Conservation (phyloP, 2,113 vertebrate genomes). For the Atrichornis clamosus region DNA sequence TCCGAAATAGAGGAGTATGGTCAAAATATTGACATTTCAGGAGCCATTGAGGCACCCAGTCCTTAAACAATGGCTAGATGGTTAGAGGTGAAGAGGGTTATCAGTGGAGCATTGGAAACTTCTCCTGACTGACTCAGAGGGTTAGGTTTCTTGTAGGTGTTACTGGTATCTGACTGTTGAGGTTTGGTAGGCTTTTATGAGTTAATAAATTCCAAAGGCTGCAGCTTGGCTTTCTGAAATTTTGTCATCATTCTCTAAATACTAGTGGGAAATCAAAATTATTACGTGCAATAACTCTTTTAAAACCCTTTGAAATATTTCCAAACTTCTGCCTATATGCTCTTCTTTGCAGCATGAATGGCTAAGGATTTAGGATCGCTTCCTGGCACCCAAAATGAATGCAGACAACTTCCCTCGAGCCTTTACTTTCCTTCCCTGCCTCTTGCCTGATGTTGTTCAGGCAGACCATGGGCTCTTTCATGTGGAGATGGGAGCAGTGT, state of each 20-base stretch:
- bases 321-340: not conserved
- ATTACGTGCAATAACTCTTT: slow-evolving; percentile 21
- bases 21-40: not conserved
- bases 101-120: not conserved
- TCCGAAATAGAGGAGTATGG: not conserved
- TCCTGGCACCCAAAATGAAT: not conserved
- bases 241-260: slow-evolving; percentile 43
- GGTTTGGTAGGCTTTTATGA: slow-evolving; percentile 17
- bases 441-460: not conserved
- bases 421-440: not conserved
- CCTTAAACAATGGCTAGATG: not conserved
- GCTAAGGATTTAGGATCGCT: not conserved
- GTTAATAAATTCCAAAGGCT: slow-evolving; percentile 33
- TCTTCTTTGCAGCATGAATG: not conserved
- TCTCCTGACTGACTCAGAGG: not conserved
- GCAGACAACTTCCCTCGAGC: not conserved
- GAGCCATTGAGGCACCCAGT: not conserved
- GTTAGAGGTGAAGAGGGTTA: not conserved
- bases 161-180: not conserved
- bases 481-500: not conserved
- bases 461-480: not conserved
- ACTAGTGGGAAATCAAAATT: slow-evolving; percentile 53
- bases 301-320: not conserved
- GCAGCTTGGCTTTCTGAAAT: slow-evolving; percentile 32
- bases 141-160: slow-evolving; percentile 4